Base-by-base conservation (phyloP, 2,888 invertebrate genomes). In the Dolomedes plantarius region DNA sequence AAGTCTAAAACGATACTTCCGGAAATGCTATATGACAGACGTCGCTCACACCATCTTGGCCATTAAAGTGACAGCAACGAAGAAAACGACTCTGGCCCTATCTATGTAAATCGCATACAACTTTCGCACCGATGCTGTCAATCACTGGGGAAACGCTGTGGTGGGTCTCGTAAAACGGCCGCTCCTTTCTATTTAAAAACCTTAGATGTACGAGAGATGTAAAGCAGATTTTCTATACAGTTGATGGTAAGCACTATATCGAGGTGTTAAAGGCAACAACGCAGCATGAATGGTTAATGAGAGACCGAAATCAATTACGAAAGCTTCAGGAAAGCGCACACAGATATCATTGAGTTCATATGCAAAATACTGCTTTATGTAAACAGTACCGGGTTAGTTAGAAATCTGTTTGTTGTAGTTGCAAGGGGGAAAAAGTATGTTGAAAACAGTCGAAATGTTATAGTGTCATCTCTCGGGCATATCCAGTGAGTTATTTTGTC, bases 51-150 rank as follows among this genome's bases (percentile, higher is more conserved):
- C 16, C 46, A 46, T 46, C 46, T 13, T 46, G 13, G 56, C 19
- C 62, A 31, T 62, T 69, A 78, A 78, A 50, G 46, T 50, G 76
- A 76, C 68, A 31, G 46, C 31, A 67, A 23, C 27, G 56, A 36
- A 69, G 39, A 69, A n/a, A 31, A 56, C 7, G 27, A 19, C 32
- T 36, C 36, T 56, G 56, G 68, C 69, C 62, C 46, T 68, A 62
- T 78, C 50, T 69, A 78, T 78, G 77, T 41, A 78, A 78, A 78
- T 69, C 29, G 39, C 23, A 32, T 7, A n/a, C 62, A 74, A 64
- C 46, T n/a, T 62, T 56, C 72, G 28, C 41, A 31, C 76, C 67
- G 19, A 50, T 39, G 36, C 28, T 69, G 77, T 78, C 77, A 78
- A 69, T 78, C 77, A 78, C 36, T 62, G 27, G 19, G 16, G n/a